Conservation (phyloP, 2,113 vertebrate genomes). For the Apistogramma diplotaenia region DNA sequence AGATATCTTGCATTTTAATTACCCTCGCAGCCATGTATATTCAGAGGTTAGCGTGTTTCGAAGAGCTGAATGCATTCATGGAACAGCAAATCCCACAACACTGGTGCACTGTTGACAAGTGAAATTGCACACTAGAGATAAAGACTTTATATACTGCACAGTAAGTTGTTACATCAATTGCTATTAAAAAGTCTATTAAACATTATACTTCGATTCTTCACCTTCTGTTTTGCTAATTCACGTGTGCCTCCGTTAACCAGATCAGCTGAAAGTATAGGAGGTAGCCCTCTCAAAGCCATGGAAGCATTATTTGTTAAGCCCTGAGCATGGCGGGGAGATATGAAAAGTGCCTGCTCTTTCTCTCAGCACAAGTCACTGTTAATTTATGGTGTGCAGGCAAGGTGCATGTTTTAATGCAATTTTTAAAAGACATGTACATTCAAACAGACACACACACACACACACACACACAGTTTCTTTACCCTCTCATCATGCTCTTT, state of each 20-base stretch:
- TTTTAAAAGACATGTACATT: neutral
- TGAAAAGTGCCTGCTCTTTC: neutral
- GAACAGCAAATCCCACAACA: neutral
- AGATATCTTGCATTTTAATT: neutral
- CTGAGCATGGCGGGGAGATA: conserved; percentile 9
- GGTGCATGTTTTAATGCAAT: neutral
- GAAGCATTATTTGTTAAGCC: neutral
- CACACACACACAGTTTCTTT: neutral
- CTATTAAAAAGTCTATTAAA: neutral
- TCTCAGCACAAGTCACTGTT: neutral
- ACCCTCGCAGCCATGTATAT: neutral
- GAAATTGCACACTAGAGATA: neutral
- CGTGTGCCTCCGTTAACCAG: conserved; percentile 13
- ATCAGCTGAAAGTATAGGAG: conserved; percentile 10
- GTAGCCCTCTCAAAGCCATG: neutral
- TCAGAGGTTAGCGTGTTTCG: neutral
- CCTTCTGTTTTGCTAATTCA: conserved; percentile 1
- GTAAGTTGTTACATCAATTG: neutral
- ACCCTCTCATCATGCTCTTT: neutral
- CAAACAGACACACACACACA: neutral
- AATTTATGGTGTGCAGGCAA: neutral
- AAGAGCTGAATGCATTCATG: neutral
- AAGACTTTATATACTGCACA: neutral
- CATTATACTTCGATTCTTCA: neutral
- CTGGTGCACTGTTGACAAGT: neutral